Percentiles rank a stretch among this genome's conserved stretches.
phyloP scores from a whole-genome alignment of 2,888 invertebrate species.

The Gymnoscelis rufifasciata region DNA sequence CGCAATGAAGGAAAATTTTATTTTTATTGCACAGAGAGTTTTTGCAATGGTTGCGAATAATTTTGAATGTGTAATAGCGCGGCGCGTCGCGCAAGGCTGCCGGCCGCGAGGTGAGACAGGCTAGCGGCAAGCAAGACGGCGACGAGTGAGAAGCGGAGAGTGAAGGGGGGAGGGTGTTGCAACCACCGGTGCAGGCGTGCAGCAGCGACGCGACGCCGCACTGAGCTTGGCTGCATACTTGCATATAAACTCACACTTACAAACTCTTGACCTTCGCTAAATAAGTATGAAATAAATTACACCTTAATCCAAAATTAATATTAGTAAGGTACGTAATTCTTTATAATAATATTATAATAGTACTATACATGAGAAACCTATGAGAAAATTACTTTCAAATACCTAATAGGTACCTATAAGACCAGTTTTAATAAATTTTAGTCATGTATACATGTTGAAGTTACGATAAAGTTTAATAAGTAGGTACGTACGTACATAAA shows the following conservation, averaged over 20 bases:
- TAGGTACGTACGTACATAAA: no score
- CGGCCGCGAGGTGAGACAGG: conserved; percentile 80
- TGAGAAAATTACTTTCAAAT: no score
- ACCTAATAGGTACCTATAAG: no score
- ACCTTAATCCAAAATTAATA: no score
- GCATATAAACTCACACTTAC: conserved; percentile 73
- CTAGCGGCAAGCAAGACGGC: conserved; percentile 77
- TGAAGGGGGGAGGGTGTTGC: conserved; percentile 79
- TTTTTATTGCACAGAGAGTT: conserved; percentile 78
- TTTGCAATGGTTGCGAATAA: conserved; percentile 78
- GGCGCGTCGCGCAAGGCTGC: conserved; percentile 80
- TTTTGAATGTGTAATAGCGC: conserved; percentile 79
- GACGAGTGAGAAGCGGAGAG: conserved; percentile 76
- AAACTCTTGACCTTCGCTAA: conserved; percentile 73
- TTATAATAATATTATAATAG: no score
- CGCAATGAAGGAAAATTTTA: conserved; percentile 59
- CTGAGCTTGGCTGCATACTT: conserved; percentile 78
- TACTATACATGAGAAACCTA: no score
- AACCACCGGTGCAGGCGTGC: conserved; percentile 78
- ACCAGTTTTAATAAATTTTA: no score
- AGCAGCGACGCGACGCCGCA: conserved; percentile 77
- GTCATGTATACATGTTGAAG: no score
- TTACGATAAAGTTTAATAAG: no score
- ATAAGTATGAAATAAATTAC: conserved; percentile 34
- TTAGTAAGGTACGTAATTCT: no score